phyloP scores from a whole-genome alignment of 2,888 invertebrate genomes.

The Perdita meconis region DNA sequence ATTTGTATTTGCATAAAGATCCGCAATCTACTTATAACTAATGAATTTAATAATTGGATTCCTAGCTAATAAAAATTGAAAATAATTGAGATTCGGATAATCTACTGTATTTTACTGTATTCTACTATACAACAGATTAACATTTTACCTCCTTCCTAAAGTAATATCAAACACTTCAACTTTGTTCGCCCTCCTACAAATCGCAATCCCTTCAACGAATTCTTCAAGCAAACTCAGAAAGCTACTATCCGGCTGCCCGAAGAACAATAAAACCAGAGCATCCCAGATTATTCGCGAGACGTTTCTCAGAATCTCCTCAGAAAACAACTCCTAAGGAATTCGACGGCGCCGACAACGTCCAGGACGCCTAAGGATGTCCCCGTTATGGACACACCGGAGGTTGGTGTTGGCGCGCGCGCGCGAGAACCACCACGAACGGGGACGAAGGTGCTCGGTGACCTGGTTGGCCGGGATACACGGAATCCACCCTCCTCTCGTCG shows the following conservation, averaged over 20 bases:
- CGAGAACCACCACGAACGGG: constrained; percentile 15
- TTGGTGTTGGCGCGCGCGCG: neutral
- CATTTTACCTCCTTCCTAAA: no score
- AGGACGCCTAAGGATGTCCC: constrained; percentile 43
- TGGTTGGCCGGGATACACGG: constrained; percentile 37
- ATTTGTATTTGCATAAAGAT: no score
- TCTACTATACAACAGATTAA: no score
- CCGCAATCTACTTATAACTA: no score
- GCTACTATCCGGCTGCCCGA: neutral
- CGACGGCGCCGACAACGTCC: neutral
- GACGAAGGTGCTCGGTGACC: constrained; percentile 50
- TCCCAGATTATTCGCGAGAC: neutral
- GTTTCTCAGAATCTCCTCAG: neutral
- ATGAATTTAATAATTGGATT: no score
- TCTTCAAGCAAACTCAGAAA: no score
- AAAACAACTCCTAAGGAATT: neutral
- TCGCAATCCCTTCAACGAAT: no score
- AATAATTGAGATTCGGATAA: no score
- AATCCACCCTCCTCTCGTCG: constrained; percentile 23
- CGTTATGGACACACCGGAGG: constrained; percentile 13
- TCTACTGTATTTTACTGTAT: no score
- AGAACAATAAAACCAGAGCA: neutral
- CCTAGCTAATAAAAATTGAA: no score
- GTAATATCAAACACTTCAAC: no score
- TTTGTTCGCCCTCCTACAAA: no score